Conservation (phyloP, 2,888 invertebrate genomes). For the Ennomos erosarius region DNA sequence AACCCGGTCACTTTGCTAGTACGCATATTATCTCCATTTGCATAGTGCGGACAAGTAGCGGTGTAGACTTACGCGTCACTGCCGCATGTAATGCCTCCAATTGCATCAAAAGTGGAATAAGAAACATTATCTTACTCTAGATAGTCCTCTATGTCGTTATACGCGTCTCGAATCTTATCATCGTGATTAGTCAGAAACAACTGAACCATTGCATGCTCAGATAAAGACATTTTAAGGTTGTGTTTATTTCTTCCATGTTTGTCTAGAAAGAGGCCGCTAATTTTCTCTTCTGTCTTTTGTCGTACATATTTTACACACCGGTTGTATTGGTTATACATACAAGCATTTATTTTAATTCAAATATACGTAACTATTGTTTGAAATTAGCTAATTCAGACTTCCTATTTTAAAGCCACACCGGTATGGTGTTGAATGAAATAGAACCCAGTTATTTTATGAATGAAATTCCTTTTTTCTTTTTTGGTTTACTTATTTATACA, state of each 20-base stretch:
- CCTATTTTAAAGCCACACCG: conserved; percentile 15
- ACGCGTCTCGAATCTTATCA: conserved; percentile 6
- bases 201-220: no score
- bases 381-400: conserved; percentile 8
- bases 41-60: conserved; percentile 79
- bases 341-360: no score
- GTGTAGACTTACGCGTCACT: conserved; percentile 70
- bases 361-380: background rate
- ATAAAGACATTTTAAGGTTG: no score
- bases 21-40: conserved; percentile 80
- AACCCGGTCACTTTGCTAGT: conserved; percentile 80
- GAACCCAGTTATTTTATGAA: conserved; percentile 9
- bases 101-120: conserved; percentile 54
- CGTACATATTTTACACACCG: no score
- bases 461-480: conserved; percentile 8
- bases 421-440: conserved; percentile 16
- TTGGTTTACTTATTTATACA: conserved; percentile 5
- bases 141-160: conserved; percentile 15
- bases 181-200: conserved; percentile 10
- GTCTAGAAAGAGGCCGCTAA: no score
- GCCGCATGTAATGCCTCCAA: conserved; percentile 59
- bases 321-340: no score
- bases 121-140: conserved; percentile 24
- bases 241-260: no score
- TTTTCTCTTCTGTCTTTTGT: no score